Evolutionary conservation across 2,113 vertebrate species (phyloP), one percentile per base, ranked within the genome.

Genomic region (Odontesthes bonariensis): DNA sequence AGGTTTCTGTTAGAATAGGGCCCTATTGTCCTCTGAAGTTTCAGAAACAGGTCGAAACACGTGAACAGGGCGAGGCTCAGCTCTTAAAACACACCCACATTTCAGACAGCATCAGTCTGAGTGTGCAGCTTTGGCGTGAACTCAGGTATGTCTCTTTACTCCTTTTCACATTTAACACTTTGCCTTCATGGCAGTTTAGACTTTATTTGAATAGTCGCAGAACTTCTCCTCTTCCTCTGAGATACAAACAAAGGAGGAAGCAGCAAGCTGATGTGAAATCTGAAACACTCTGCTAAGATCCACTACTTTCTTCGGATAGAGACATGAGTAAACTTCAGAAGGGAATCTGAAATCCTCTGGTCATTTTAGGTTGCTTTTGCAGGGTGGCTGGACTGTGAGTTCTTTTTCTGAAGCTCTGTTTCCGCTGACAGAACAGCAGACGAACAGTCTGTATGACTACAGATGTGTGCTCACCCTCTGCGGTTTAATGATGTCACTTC

Each of bases 121-220:
- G 14, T 17, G 35, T 6, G 35, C 5, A 12, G 35, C 19, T 27
- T 49, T 54, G 33, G 7, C 12, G 20, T 4, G 14, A 56, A 17
- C 17, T 49, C 65, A 55, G 52, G 65, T 55, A 68, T 14, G 64
- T 55, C 64, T 54, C 49, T 67, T 27, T 67, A 17, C 5, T 19
- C 7, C 40, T n/a, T 19, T 40, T 27, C 20, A n/a, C n/a, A 38
- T 20, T 2, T 4, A 32, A 13, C 19, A 23, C 5, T 42, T 19
- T 16, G 6, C 14, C 22, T 9, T 23, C 1, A 44, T 4, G 20
- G 6, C 14, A 40, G 51, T 8, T 47, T 4, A 55, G 17, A 19
- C 5, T 13, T n/a, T 38, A 20, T 3, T 38, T 27, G 1, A 27
- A 32, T 5, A 33, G 2, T 32, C 2, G 10, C 35, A 10, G 35